phyloP scores from a whole-genome alignment of 2,888 invertebrate genomes.

The Diogma glabrata region DNA sequence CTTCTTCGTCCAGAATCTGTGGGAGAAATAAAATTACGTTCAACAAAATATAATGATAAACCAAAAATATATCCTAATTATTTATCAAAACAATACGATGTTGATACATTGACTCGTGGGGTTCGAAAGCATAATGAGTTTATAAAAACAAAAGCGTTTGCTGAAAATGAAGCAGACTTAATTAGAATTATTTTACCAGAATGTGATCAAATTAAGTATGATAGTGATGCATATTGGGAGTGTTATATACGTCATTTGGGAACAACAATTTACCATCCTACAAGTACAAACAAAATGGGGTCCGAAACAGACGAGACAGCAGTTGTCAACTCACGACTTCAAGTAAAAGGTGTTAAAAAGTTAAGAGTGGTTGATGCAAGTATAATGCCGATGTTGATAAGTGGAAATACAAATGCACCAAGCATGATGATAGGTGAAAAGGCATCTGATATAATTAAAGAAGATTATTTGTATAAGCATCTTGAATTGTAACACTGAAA shows the following conservation, averaged over 20 bases:
- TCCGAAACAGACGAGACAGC: conserved; percentile 35
- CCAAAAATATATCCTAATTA: conserved; percentile 48
- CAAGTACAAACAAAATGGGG: conserved; percentile 53
- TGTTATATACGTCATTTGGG: conserved; percentile 67
- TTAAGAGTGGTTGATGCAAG: conserved; percentile 53
- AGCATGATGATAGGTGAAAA: conserved; percentile 55
- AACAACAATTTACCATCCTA: conserved; percentile 66
- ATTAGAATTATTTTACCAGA: conserved; percentile 65
- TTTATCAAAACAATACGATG: conserved; percentile 38
- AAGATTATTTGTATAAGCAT: conserved; percentile 33
- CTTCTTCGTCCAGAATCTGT: conserved; percentile 34
- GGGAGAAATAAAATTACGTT: conserved; percentile 40
- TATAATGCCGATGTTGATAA: conserved; percentile 50
- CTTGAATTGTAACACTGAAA: no score
- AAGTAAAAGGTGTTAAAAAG: conserved; percentile 40
- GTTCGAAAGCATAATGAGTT: conserved; percentile 30
- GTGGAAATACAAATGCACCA: conserved; percentile 51
- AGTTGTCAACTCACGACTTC: conserved; percentile 46
- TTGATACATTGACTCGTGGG: conserved; percentile 26
- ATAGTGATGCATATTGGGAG: conserved; percentile 77
- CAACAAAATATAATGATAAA: conserved; percentile 38
- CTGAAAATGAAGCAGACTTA: conserved; percentile 31
- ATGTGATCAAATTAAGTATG: conserved; percentile 54
- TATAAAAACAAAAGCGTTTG: conserved; percentile 35
- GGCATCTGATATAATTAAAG: conserved; percentile 49